phyloP scores from a whole-genome alignment of 2,113 vertebrate genomes.

The Mustela lutreola region DNA sequence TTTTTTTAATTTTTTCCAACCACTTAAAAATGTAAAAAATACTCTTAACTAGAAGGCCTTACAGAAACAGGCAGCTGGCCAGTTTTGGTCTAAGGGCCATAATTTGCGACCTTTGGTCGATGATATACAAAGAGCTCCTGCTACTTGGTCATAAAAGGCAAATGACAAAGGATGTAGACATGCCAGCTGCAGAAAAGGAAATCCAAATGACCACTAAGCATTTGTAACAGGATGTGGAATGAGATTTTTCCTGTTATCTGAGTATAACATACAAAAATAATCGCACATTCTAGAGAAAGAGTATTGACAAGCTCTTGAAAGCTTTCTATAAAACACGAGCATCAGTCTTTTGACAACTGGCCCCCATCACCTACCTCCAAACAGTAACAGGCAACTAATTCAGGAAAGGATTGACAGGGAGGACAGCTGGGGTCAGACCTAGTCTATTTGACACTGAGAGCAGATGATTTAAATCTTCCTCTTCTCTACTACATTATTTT shows the following conservation, averaged over 20 bases:
- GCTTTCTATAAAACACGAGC: background rate
- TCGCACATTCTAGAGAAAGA: background rate
- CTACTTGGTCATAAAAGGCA: background rate
- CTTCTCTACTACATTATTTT: background rate
- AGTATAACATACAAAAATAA: background rate
- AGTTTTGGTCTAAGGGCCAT: background rate
- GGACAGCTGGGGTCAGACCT: background rate
- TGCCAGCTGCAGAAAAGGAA: background rate
- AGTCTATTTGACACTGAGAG: background rate
- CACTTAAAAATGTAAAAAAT: constrained; percentile 24
- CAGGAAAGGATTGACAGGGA: background rate
- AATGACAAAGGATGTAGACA: background rate
- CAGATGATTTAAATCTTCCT: background rate
- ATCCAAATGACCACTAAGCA: background rate
- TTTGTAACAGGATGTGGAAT: background rate
- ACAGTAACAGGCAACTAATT: background rate
- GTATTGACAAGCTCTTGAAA: background rate
- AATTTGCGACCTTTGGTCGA: background rate
- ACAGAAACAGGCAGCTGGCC: background rate
- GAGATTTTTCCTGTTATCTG: background rate
- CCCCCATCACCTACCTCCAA: background rate
- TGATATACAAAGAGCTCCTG: background rate
- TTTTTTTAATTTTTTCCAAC: background rate
- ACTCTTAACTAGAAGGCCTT: background rate
- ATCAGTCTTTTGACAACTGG: background rate